Percentiles rank a stretch among this genome's conserved stretches.
Conservation (phyloP, 37 sponge, comb jelly and placozoan genomes). For the Beroe forskalii region DNA sequence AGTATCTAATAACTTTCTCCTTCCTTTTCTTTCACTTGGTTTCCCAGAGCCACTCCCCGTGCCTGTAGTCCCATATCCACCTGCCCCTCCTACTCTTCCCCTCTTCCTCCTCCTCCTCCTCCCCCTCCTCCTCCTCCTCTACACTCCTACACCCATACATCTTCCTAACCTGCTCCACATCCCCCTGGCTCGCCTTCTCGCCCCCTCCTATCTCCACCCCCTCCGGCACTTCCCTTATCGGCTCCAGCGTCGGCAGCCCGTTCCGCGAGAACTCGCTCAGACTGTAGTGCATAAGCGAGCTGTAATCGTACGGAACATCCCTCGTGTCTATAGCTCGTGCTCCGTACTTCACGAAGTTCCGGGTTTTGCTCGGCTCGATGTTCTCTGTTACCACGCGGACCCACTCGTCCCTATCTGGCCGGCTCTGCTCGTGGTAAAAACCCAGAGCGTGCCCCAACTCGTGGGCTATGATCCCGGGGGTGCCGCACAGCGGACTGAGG, state of each 20-base stretch:
- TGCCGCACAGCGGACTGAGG: constrained; percentile 27
- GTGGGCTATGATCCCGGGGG: constrained; percentile 19
- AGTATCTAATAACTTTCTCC: no score
- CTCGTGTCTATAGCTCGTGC: neutral
- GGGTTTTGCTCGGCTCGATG: neutral
- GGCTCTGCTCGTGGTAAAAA: constrained; percentile 52
- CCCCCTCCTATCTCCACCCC: constrained; percentile 49
- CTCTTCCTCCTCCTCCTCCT: neutral
- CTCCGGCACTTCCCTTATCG: neutral
- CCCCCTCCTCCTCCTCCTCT: no score
- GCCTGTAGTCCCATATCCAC: neutral
- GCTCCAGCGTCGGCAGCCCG: neutral
- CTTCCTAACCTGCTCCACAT: constrained; percentile 29
- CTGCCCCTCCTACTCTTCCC: neutral
- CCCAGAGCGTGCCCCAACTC: constrained; percentile 55
- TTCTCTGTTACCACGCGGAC: neutral
- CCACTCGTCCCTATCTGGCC: constrained; percentile 33
- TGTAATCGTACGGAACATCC: constrained; percentile 20
- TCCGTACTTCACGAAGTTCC: constrained; percentile 34
- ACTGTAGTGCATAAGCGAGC: constrained; percentile 55
- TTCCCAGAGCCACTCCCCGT: neutral
- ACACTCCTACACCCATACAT: constrained; percentile 57
- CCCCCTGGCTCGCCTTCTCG: constrained; percentile 31
- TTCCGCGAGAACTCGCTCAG: constrained; percentile 15
- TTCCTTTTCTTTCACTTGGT: no score